Base-by-base conservation (phyloP, 2,888 invertebrate genomes). In the Metellina segmentata region DNA sequence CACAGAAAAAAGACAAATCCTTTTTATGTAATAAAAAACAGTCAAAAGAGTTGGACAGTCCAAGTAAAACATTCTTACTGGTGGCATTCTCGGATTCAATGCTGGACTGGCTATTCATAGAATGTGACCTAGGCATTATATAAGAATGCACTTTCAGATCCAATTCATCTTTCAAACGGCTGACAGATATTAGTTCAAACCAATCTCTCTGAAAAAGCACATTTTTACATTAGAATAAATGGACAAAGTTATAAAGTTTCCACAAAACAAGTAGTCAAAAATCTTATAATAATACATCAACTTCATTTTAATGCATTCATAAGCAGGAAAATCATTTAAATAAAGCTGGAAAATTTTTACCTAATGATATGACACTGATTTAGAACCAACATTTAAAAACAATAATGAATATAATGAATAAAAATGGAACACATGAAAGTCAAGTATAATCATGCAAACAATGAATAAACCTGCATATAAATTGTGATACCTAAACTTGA, bases 131-230 rank as follows among this genome's bases (percentile, higher is more conserved):
- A 19, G 70, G 52, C 19, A 6, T 52, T 20, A 85, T 79, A 85
- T 92, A 93, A 94, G 94, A 94, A 88, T 94, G 94, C 52, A 88
- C 16, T 74, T 91, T 91, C 79, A 74, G 79, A 51, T 94, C 94
- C n/a, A 94, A 96, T 52, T 95, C 95, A 90, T 95, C 95, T 90
- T 96, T 96, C 48, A 97, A 95, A 19, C 95, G 94, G 88, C 96
- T 96, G 61, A 96, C 95, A 94, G 96, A 96, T 0, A 97, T 94
- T 94, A 96, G 96, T 94, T 97, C 97, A 19, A 96, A 95, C 97
- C 97, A 97, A 61, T 96, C 96, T 88, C 93, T 93, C 94, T 94
- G 89, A 61, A 81, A n/a, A 87, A 49, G 48, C 16, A 61, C 20
- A 51, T 48, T 70, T 48, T 75, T 4, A 61, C n/a, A 48, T 48